Evolutionary conservation across 2,888 invertebrate genomes (phyloP).

Genomic region (Rhagonycha fulva): DNA sequence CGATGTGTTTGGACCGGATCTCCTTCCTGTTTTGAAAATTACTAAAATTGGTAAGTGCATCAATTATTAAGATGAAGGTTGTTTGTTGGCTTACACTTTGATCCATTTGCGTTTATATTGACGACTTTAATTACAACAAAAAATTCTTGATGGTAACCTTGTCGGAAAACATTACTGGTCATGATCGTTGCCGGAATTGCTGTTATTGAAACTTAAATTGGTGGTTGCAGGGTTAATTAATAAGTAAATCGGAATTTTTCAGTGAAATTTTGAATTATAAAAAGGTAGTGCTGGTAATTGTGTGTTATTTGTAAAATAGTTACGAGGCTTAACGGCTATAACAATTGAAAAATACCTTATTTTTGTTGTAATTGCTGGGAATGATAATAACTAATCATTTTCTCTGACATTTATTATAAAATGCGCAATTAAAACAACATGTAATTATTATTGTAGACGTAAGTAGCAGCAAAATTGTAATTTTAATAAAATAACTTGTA

Average conservation of each 20-base stretch:
- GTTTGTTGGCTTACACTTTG: background rate
- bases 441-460: background rate
- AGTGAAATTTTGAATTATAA: background rate
- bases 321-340: background rate
- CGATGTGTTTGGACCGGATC: constrained; percentile 74
- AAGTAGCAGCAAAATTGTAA: background rate
- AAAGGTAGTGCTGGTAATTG: background rate
- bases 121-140: constrained; percentile 66
- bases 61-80: background rate
- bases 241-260: background rate
- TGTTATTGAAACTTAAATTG: background rate
- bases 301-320: background rate
- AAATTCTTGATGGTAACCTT: background rate
- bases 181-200: background rate
- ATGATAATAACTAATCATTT: background rate
- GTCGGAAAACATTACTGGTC: background rate
- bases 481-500: background rate
- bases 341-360: background rate
- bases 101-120: constrained; percentile 66
- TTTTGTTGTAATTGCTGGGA: background rate
- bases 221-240: background rate
- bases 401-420: background rate
- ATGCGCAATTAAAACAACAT: background rate
- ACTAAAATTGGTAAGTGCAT: constrained; percentile 38
- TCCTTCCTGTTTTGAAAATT: constrained; percentile 46